Base-by-base conservation (phyloP, 2,888 invertebrate genomes). In the Drosophila infuscata region DNA sequence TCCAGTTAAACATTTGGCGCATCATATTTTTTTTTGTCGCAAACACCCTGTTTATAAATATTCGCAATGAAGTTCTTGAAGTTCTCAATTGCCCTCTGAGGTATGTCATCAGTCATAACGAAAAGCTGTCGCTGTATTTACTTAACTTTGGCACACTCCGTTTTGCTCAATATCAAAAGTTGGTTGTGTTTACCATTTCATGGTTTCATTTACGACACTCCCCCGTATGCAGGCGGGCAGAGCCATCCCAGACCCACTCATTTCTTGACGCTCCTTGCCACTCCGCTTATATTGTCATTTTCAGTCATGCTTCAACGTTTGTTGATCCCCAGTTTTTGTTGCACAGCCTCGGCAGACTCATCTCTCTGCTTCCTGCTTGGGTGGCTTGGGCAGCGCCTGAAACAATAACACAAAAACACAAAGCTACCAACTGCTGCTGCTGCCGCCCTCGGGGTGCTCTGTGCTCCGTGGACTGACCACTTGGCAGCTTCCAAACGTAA, bases 161-260 rank as follows among this genome's bases (percentile, higher is more conserved):
- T 62, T 78, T 68, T 70, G 56, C 58, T 53, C 70, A 70, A 80
- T 82, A 80, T 80, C 74, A 80, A 80, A 74, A 82, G 82, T 79
- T 82, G 82, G 79, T 83, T 76, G 67, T 83, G 73, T 80, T 83
- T 79, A 77, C 79, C 80, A 83, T 82, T 83, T 83, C 80, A 83
- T 83, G 83, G 83, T 83, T 83, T 83, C 83, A 80, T 75, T 83
- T 82, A 80, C 76, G 64, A 58, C 51, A 38, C 56, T 59, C 49
- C 46, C 65, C 62, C 74, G 12, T 17, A 48, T 46, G 59, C 62
- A 43, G 41, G 36, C 33, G 0, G 46, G 15, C 56, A 62, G 25
- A 35, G 12, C 36, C 25, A 38, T 20, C 53, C 36, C 58, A 35
- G 54, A 43, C 48, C 48, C 49, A 65, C 43, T 38, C 48, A 52